Evolutionary conservation across 23 tunicate species (phyloP), one percentile per base, ranked within the genome.

Genomic region (Trididemnum nubilum): DNA sequence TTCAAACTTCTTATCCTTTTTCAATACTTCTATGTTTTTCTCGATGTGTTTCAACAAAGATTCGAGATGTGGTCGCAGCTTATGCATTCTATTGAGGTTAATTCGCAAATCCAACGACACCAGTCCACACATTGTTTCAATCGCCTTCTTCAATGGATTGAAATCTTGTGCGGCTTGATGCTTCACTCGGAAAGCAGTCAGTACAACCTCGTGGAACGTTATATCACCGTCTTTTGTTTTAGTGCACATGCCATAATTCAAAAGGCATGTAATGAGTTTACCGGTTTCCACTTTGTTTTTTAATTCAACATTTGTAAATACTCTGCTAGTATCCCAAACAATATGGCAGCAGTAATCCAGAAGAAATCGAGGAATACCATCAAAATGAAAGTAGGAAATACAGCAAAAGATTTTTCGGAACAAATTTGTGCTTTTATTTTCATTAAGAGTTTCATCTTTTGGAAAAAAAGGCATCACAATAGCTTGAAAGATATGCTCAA

Each of bases 131-230:
- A 78, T 28, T 3, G 58, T 22, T 34, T 24, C 28, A 28, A 57
- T 57, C 15, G 70, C 70, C 26, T 30, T 57, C 27, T 78, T 78
- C 37, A 78, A 33, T 9, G 82, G 70, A 54, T 78, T 18, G 21
- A 54, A 57, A 28, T 32, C 72, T 29, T 26, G 37, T 23, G 36
- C 37, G 3, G 35, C 25, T 33, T 9, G 59, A 37, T 3, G 32
- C 25, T 73, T 49, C 30, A 40, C 28, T 40, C 61, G 69, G 21
- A 78, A 52, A 5, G 82, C 34, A 29, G 57, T 35, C 9, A 28
- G 3, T 3, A 78, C 82, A 3, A 78, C 38, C 28, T 78, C 70
- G 58, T 78, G 82, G 31, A 78, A 58, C 9, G 82, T 78, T 9
- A 78, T 26, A 4, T 78, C 79, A 4, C 38, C 71, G 29, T 31